Evolutionary conservation across 2,888 invertebrate genomes (phyloP).

Genomic region (Conus canariensis): DNA sequence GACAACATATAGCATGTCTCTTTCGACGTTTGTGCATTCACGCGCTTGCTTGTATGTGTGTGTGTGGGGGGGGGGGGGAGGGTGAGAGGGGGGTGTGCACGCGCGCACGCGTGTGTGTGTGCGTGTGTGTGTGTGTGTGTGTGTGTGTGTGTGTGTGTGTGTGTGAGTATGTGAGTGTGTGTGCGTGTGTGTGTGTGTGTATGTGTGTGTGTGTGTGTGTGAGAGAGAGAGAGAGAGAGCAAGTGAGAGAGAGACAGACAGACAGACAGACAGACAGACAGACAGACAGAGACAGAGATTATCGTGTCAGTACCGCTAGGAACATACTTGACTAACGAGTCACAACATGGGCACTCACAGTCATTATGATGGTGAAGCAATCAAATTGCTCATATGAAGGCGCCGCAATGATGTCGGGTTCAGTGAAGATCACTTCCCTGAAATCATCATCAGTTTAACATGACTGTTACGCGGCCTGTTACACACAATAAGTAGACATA

Average conservation of each 20-base stretch:
- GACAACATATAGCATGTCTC: too few species aligned
- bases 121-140: too few species aligned
- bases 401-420: constrained; percentile 72
- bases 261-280: neutral
- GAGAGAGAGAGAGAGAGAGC: neutral
- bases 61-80: too few species aligned
- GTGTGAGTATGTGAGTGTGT: too few species aligned
- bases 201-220: too few species aligned
- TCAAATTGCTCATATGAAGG: constrained; percentile 64
- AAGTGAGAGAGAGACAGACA: neutral
- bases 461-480: constrained; percentile 4
- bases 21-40: neutral
- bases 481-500: neutral
- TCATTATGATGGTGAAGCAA: constrained; percentile 66
- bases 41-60: neutral
- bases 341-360: constrained; percentile 56
- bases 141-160: too few species aligned
- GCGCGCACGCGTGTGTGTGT: too few species aligned
- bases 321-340: neutral
- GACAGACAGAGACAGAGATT: constrained; percentile 12
- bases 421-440: constrained; percentile 75
- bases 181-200: too few species aligned
- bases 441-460: constrained; percentile 40
- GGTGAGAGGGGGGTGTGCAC: too few species aligned
- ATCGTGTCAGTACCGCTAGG: neutral